Percentiles rank a stretch among this genome's conserved stretches.
Conservation (phyloP, 2,888 invertebrate genomes). For the Cosmopolites sordidus region DNA sequence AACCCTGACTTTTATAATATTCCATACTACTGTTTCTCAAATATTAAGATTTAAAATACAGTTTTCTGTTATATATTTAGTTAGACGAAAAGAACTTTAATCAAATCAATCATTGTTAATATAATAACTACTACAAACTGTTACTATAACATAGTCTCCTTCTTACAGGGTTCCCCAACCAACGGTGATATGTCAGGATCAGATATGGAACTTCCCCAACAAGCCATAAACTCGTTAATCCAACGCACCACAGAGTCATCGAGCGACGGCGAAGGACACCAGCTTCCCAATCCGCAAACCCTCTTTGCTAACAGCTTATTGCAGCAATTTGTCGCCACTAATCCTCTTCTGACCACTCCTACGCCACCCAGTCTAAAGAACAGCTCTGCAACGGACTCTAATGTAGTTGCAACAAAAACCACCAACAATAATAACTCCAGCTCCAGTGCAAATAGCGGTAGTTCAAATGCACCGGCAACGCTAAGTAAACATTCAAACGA, state of each 20-base stretch:
- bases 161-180: conserved; percentile 34
- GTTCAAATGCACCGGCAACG: conserved; percentile 44
- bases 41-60: no score
- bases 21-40: no score
- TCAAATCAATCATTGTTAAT: no score
- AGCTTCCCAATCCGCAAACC: conserved; percentile 42
- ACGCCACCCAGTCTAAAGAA: conserved; percentile 29
- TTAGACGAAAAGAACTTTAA: no score
- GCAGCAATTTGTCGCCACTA: conserved; percentile 78
- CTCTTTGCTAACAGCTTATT: conserved; percentile 55
- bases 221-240: conserved; percentile 71
- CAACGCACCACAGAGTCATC: conserved; percentile 70
- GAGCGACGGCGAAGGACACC: conserved; percentile 65
- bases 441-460: conserved; percentile 24
- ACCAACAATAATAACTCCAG: conserved; percentile 33
- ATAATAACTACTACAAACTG: no score
- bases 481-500: conserved; percentile 3
- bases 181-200: conserved; percentile 62
- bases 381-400: conserved; percentile 36
- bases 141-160: no score
- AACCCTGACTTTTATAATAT: no score
- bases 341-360: conserved; percentile 61
- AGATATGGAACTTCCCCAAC: conserved; percentile 71
- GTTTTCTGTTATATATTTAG: no score
- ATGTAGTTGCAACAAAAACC: background rate